Evolutionary conservation across 2,888 invertebrate species (phyloP).

Genomic region (Caenorhabditis afra): DNA sequence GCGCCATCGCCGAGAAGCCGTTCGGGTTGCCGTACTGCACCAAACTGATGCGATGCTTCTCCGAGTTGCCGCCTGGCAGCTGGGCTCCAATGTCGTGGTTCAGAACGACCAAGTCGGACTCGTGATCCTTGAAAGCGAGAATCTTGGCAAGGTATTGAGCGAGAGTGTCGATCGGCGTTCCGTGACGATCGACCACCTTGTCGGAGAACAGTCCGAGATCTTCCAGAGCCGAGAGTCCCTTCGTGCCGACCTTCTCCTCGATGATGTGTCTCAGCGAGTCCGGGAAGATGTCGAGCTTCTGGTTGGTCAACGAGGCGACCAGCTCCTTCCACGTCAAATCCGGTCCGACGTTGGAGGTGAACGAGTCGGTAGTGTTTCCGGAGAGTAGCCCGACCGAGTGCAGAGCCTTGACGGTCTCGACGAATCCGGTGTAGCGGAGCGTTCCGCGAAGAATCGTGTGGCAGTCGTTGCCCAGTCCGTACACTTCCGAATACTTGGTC

Average conservation of each 20-base stretch:
- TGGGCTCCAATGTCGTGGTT: constrained; percentile 93
- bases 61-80: constrained; percentile 88
- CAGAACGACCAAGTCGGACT: constrained; percentile 94
- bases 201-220: constrained; percentile 89
- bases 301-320: constrained; percentile 89
- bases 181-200: constrained; percentile 87
- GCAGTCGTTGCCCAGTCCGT: constrained; percentile 87
- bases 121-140: constrained; percentile 84
- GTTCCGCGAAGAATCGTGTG: constrained; percentile 94
- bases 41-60: constrained; percentile 87
- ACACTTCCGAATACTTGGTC: constrained; percentile 89
- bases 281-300: constrained; percentile 91
- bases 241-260: constrained; percentile 87
- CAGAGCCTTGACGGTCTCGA: constrained; percentile 90
- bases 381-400: constrained; percentile 92
- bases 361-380: constrained; percentile 88
- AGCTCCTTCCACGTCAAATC: constrained; percentile 95
- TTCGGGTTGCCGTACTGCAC: constrained; percentile 88
- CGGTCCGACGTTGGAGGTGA: constrained; percentile 93
- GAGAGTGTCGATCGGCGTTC: constrained; percentile 92
- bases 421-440: constrained; percentile 91
- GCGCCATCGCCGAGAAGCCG: constrained; percentile 94
- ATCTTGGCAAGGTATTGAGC: constrained; percentile 86
- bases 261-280: constrained; percentile 92
- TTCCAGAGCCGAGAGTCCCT: constrained; percentile 65